Conservation (phyloP, 2,888 invertebrate genomes). For the Rutpela maculata region DNA sequence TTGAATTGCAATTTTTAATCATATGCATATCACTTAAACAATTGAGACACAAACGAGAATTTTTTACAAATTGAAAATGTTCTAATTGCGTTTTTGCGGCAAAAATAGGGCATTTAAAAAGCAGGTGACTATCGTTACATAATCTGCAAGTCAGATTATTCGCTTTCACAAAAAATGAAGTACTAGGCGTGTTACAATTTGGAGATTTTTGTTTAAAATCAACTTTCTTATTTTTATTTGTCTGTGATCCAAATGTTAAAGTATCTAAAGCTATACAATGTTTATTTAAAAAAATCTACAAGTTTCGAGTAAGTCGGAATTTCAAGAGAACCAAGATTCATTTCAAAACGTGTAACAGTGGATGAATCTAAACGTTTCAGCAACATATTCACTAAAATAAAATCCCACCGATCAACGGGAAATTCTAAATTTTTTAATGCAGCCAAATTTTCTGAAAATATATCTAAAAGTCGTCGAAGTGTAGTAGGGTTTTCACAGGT, state of each 20-base stretch:
- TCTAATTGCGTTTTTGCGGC: neutral
- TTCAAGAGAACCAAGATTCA: neutral
- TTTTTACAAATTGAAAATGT: slow-evolving; percentile 16
- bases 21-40: slow-evolving; percentile 11
- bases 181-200: neutral
- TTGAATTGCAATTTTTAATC: slow-evolving; percentile 10
- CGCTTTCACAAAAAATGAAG: slow-evolving; percentile 14
- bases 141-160: neutral
- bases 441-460: too few species aligned
- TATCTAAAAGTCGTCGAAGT: neutral
- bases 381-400: too few species aligned
- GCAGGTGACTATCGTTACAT: slow-evolving; percentile 7
- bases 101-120: slow-evolving; percentile 15
- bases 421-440: too few species aligned
- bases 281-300: neutral
- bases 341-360: slow-evolving; percentile 1
- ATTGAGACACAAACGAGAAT: slow-evolving; percentile 20
- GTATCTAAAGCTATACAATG: slow-evolving; percentile 8
- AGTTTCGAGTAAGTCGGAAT: neutral
- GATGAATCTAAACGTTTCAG: neutral
- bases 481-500: neutral
- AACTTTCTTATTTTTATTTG: neutral
- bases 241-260: too few species aligned
- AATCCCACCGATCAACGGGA: too few species aligned
- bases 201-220: neutral